Conservation (phyloP, 2,888 invertebrate genomes). For the Tinea pellionella region DNA sequence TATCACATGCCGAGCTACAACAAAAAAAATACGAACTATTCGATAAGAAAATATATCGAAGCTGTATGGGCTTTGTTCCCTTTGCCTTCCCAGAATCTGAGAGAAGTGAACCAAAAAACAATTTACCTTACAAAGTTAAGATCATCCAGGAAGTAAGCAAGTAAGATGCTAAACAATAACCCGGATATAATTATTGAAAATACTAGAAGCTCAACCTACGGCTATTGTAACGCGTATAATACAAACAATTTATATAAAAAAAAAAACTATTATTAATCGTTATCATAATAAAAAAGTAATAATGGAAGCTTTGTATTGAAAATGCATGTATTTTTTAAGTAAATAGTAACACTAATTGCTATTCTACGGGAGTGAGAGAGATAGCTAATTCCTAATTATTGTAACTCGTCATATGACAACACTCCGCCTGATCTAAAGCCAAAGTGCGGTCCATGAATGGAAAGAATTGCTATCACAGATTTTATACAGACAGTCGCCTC, state of each 20-base stretch:
- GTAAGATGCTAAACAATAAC: background rate
- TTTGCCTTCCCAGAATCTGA: no score
- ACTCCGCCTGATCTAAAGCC: background rate
- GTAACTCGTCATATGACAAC: background rate
- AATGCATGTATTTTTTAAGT: background rate
- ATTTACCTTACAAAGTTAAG: background rate
- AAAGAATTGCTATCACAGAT: no score
- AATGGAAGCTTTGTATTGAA: background rate
- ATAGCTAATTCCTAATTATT: background rate
- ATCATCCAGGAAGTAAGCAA: background rate
- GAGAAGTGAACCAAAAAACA: no score
- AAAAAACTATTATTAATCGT: background rate
- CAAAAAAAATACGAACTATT: no score
- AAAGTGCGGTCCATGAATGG: no score
- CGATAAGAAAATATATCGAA: no score
- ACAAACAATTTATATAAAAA: background rate
- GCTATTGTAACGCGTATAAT: background rate
- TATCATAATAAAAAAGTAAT: background rate
- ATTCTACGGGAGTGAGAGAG: no score
- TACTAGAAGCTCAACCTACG: background rate
- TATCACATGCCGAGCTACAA: no score
- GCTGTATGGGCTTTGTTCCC: no score
- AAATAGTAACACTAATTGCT: background rate
- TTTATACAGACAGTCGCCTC: no score
- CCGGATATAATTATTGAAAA: background rate